phyloP scores from a whole-genome alignment of 2,113 vertebrate genomes.

The Entosphenus tridentatus region DNA sequence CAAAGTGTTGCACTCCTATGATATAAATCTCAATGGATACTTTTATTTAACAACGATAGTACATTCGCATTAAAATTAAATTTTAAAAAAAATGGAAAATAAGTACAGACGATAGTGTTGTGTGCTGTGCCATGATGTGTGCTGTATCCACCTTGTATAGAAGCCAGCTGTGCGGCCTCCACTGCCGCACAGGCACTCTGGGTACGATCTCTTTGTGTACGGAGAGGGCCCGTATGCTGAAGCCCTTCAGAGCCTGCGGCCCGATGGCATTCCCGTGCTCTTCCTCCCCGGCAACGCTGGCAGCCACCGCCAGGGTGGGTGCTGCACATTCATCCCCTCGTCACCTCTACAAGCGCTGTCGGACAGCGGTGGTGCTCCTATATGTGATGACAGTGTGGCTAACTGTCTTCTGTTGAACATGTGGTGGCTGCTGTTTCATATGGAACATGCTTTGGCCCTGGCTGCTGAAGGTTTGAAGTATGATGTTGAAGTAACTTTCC shows the following conservation, averaged over 20 bases:
- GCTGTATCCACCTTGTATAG: not conserved
- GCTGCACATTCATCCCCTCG: not conserved
- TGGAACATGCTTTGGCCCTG: too few species aligned
- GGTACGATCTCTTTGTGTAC: slow-evolving; percentile 76
- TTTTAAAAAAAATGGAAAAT: not conserved
- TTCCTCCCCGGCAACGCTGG: slow-evolving; percentile 92
- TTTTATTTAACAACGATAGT: not conserved
- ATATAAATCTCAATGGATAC: not conserved
- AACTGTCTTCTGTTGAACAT: too few species aligned
- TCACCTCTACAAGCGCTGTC: too few species aligned
- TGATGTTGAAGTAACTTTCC: too few species aligned
- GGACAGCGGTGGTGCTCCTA: too few species aligned
- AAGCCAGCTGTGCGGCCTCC: not conserved
- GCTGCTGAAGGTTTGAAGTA: too few species aligned
- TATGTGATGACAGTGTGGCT: too few species aligned
- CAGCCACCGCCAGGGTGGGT: slow-evolving; percentile 78
- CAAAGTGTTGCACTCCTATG: not conserved
- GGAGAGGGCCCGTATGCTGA: slow-evolving; percentile 66
- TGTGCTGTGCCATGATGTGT: not conserved
- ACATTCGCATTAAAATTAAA: not conserved
- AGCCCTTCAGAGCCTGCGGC: slow-evolving; percentile 45
- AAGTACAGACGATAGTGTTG: not conserved
- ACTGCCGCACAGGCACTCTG: slow-evolving; percentile 28
- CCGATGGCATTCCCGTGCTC: slow-evolving; percentile 72
- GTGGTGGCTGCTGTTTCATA: too few species aligned